Evolutionary conservation across 1,140 invertebrate genomes (phyloP), one percentile per base, ranked within the genome.

Genomic region (Polypedilum pembai): DNA sequence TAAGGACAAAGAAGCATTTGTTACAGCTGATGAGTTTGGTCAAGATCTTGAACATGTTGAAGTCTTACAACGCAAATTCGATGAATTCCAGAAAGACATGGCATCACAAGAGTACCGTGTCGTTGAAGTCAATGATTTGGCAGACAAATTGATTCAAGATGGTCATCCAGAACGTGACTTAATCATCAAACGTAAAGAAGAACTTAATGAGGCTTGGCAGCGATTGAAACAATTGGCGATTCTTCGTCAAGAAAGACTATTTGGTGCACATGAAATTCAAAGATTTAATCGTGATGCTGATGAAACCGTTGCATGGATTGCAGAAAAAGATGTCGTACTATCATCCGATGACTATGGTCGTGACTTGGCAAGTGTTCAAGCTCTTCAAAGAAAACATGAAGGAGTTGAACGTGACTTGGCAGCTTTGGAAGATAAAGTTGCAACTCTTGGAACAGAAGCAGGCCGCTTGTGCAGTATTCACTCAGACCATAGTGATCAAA

Each of bases 31-130:
- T 81, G 98, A 99, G 80, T 97, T 98, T 84, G 97, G 96, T 12
- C 92, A 94, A 73, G 98, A 99, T 84, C 85, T 99, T 75, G 98
- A 99, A 83, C 97, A 99, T 81, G 98, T 99, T 2, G 98, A 99
- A 84, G 95, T 98, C 3, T 86, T 99, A 20, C 98, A 99, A 85
- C 89, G 98, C 73, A 99, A 99, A 86, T 99, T 99, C 85, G 98
- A 99, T 83, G 98, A 99, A 84, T 99, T 99, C 84, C 95, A 98
- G 82, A 99, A 99, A 84, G 97, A 98, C 82, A 94, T 98, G 92
- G 93, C 93, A 8, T 95, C 94, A 75, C 96, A 99, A 81, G 96
- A 99, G 82, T 98, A 98, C 82, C 88, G 95, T 75, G 95, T 99
- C 0, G 93, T 90, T 4, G 97, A 99, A 82, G 95, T 99, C 17